Base-by-base conservation (phyloP, 2,888 invertebrate species). In the Trachelus tabidus region DNA sequence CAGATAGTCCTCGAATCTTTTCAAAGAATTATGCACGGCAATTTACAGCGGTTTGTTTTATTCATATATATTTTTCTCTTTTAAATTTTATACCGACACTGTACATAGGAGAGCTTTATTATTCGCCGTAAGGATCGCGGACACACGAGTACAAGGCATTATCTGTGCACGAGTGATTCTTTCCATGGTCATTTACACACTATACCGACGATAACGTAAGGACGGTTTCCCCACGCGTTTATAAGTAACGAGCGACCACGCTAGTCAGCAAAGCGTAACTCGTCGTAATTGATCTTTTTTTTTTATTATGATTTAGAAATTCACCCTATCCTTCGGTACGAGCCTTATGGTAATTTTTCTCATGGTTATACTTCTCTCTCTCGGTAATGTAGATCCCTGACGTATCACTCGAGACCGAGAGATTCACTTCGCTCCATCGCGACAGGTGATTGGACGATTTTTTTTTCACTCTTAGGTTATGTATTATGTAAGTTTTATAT, bases 401-500 rank as follows among this genome's bases (percentile, higher is more conserved):
- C 56, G 23, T 56, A 56, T 56, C 56, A 9, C 23, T 15, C 23
- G 23, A 15, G 56, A 23, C 9, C 23, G 9, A 23, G 2, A 40
- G 1, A 56, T 15, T 56, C 23, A 40, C 15, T 40, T 40, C 6
- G 56, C 9, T 23, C 9, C 23, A 2, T 0, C 56, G 56, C 23
- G 31, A 75, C 75, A 75, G 68, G 75, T 75, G 75, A 75, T 75
- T 68, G 75, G 33, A 11, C 33, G 31, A 12, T 40, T 12, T 37
- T 75, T 40, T 33, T 33, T 30, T 68, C 37, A 23, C 31, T 11
- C 23, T 76, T 75, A 69, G 78, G 73, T 78, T 78, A 78, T 78
- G 78, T 78, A 78, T 78, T 78, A 78, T 78, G 78, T 78, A 78
- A 78, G 76, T 76, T 78, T 78, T 78, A 76, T 78, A 78, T 78